These are phyloP conservation scores for Aplochiton taeniatus DNA, from an alignment of 2,797 vertebrate species.

Conservation along the genomic window DNA sequence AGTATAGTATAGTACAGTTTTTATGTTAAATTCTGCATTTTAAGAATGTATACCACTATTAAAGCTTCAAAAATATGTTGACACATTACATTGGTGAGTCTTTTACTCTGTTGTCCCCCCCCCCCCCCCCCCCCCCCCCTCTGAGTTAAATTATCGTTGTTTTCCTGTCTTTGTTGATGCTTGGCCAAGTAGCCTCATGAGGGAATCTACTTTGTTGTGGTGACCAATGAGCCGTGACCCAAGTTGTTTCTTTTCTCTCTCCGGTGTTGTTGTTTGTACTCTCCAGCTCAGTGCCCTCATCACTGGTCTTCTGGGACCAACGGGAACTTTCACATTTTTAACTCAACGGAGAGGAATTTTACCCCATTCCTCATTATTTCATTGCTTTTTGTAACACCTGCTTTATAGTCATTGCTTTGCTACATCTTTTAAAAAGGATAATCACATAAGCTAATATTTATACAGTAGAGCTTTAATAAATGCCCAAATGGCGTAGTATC, in stretches of 20 bases:
- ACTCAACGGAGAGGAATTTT: slow-evolving; percentile 28
- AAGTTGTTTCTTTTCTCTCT: slow-evolving; percentile 27
- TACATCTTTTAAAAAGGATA: too few relatives aligned
- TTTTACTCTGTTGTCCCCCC: slow-evolving; percentile 11
- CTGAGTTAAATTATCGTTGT: slow-evolving; percentile 24
- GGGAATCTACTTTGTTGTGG: slow-evolving; percentile 48
- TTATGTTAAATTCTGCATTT: too few relatives aligned
- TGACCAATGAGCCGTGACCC: slow-evolving; percentile 53
- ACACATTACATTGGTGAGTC: not conserved
- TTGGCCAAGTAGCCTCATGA: slow-evolving; percentile 37
- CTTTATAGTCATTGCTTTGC: too few relatives aligned
- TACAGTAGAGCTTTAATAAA: too few relatives aligned
- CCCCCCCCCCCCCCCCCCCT: slow-evolving; percentile 18
- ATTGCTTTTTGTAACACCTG: not conserved
- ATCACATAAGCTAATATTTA: too few relatives aligned
- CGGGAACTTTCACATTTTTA: slow-evolving; percentile 41
- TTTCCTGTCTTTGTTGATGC: slow-evolving; percentile 29
- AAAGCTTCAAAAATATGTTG: not conserved
- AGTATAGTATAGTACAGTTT: too few relatives aligned
- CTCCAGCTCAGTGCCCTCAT: slow-evolving; percentile 38
- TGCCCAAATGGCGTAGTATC: too few relatives aligned
- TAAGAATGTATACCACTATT: too few relatives aligned
- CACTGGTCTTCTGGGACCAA: slow-evolving; percentile 49
- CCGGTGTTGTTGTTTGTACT: slow-evolving; percentile 38
- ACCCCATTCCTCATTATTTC: slow-evolving; percentile 11